These are phyloP conservation scores for Hirundo rustica DNA, from an alignment of 2,797 vertebrate genomes.

Conservation along the genomic window DNA sequence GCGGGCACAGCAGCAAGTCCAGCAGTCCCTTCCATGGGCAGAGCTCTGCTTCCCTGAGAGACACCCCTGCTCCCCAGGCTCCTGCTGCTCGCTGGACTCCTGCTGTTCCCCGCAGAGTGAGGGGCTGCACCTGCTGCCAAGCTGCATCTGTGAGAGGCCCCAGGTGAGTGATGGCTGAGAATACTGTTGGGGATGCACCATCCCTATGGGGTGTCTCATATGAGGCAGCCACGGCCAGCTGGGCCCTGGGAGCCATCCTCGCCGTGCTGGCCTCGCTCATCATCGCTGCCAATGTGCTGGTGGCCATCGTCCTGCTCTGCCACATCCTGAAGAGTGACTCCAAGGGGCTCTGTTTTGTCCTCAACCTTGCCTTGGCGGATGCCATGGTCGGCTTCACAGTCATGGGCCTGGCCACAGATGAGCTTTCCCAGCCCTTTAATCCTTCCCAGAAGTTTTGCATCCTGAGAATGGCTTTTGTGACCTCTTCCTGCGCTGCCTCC, in stretches of 20 bases:
- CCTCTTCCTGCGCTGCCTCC: conserved; percentile 84
- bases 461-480: conserved; percentile 85
- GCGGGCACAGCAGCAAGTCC: neutral
- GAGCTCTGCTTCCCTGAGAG: neutral
- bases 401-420: conserved; percentile 79
- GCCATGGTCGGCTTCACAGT: conserved; percentile 85
- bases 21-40: neutral
- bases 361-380: conserved; percentile 88
- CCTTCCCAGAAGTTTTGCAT: conserved; percentile 75
- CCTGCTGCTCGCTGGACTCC: neutral
- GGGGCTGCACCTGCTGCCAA: neutral
- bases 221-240: neutral
- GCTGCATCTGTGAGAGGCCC: neutral
- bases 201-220: neutral
- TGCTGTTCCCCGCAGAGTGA: neutral
- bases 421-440: conserved; percentile 63
- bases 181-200: accelerated
- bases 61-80: accelerated
- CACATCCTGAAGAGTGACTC: conserved; percentile 80
- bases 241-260: conserved; percentile 78
- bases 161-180: neutral
- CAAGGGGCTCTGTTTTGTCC: conserved; percentile 86
- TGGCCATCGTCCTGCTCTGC: conserved; percentile 76
- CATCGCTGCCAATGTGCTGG: conserved; percentile 82
- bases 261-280: conserved; percentile 82